phyloP scores from a whole-genome alignment of 2,888 invertebrate genomes.

The Pilophorus perplexus region DNA sequence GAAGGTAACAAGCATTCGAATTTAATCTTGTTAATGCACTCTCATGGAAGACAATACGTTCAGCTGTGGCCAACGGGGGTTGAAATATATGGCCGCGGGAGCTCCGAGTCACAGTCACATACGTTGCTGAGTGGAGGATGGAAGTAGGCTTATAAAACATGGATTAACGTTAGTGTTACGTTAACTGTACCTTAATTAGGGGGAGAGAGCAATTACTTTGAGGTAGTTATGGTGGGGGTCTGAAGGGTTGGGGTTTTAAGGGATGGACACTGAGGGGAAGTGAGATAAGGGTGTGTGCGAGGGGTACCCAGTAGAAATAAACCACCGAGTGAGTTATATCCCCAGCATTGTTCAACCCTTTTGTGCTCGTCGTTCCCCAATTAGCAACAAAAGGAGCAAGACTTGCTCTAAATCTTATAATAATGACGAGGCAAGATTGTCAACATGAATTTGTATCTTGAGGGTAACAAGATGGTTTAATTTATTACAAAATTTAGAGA shows the following conservation, averaged over 20 bases:
- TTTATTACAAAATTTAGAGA: too few species aligned
- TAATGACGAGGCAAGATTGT: background rate
- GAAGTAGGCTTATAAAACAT: slow-evolving; percentile 29
- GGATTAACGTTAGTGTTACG: slow-evolving; percentile 33
- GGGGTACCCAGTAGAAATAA: background rate
- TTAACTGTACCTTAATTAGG: slow-evolving; percentile 37
- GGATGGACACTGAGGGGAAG: background rate
- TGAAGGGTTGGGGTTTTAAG: slow-evolving; percentile 9
- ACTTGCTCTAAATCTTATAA: slow-evolving; percentile 1
- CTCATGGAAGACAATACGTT: background rate
- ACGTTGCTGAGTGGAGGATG: slow-evolving; percentile 17
- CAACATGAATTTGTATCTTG: background rate
- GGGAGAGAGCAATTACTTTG: slow-evolving; percentile 22
- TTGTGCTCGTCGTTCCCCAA: slow-evolving; percentile 4
- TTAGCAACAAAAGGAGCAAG: background rate
- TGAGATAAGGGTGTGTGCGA: background rate
- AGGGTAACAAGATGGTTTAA: too few species aligned
- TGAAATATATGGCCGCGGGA: slow-evolving; percentile 11
- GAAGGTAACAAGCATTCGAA: background rate
- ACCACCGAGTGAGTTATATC: slow-evolving; percentile 21
- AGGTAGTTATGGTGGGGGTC: slow-evolving; percentile 12
- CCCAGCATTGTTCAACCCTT: slow-evolving; percentile 5
- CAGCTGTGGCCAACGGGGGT: background rate
- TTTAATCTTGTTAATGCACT: slow-evolving; percentile 29
- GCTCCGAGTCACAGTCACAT: background rate